Conservation (phyloP, 2,113 vertebrate species). For the Fregata magnificens region DNA sequence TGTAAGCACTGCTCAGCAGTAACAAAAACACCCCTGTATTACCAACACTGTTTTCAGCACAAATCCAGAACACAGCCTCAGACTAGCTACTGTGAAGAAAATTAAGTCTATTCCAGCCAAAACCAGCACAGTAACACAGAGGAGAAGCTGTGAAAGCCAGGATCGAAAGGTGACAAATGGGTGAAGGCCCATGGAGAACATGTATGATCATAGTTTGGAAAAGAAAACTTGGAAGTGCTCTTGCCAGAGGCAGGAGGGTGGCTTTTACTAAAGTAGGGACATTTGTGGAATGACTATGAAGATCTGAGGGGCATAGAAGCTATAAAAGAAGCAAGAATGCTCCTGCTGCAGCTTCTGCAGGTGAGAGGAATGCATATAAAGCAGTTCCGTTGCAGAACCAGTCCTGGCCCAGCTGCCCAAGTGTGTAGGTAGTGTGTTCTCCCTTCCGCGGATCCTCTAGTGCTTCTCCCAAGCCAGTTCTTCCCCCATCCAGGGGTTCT, state of each 20-base stretch:
- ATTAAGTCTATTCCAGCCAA: not conserved
- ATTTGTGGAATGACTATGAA: not conserved
- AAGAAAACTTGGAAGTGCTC: not conserved
- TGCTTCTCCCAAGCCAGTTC: not conserved
- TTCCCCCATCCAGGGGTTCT: not conserved
- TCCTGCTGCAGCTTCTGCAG: not conserved
- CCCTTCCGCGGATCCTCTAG: not conserved
- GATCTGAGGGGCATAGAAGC: not conserved
- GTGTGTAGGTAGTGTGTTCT: not conserved
- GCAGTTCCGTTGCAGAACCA: not conserved
- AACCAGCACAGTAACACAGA: not conserved
- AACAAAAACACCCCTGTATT: too few relatives aligned
- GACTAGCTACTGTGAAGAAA: not conserved
- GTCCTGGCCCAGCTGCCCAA: not conserved
- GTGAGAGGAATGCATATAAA: not conserved
- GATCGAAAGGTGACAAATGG: not conserved
- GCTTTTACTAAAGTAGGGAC: not conserved
- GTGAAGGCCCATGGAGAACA: not conserved
- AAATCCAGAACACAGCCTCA: too few relatives aligned
- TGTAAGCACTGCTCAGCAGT: too few relatives aligned
- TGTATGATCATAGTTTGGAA: not conserved
- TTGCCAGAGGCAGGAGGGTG: not conserved
- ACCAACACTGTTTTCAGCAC: too few relatives aligned
- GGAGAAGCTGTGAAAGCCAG: not conserved
- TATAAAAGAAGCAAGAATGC: not conserved